phyloP scores from a whole-genome alignment of 2,113 vertebrate genomes.

The Colistium nudipinnis region DNA sequence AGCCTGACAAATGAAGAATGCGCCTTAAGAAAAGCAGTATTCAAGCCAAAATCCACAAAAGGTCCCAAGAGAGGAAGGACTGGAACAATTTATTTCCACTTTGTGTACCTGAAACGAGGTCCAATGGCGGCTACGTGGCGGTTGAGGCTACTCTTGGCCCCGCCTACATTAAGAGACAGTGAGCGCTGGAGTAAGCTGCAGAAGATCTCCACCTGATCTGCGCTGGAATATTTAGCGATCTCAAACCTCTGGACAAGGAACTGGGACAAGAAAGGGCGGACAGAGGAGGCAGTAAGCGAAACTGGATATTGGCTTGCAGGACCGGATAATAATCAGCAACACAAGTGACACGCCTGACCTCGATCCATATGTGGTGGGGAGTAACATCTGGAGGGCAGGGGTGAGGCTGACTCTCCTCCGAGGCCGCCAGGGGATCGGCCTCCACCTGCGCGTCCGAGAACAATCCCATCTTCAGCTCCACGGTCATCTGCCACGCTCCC shows the following conservation, averaged over 20 bases:
- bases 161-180: conserved; percentile 92
- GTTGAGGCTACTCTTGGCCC: conserved; percentile 88
- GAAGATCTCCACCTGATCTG: conserved; percentile 98
- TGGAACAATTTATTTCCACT: neutral
- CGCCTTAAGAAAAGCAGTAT: neutral
- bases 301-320: neutral
- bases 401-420: conserved; percentile 92
- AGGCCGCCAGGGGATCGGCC: conserved; percentile 95
- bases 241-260: conserved; percentile 97
- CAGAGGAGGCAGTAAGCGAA: neutral
- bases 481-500: conserved; percentile 98
- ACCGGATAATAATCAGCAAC: neutral
- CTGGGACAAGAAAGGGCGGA: conserved; percentile 68
- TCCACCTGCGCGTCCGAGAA: conserved; percentile 93
- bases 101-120: conserved; percentile 91
- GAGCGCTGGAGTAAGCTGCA: conserved; percentile 93
- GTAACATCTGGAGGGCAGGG: conserved; percentile 93
- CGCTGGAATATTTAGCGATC: conserved; percentile 98
- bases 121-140: conserved; percentile 96
- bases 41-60: neutral
- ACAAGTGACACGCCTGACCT: conserved; percentile 75
- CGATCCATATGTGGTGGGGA: conserved; percentile 97
- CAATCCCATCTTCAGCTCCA: conserved; percentile 94
- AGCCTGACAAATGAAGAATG: conserved; percentile 77
- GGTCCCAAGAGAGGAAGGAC: neutral